Percentiles rank a stretch among this genome's conserved stretches.
Conservation (phyloP, 2,113 vertebrate genomes). For the Elaphurus davidianus region DNA sequence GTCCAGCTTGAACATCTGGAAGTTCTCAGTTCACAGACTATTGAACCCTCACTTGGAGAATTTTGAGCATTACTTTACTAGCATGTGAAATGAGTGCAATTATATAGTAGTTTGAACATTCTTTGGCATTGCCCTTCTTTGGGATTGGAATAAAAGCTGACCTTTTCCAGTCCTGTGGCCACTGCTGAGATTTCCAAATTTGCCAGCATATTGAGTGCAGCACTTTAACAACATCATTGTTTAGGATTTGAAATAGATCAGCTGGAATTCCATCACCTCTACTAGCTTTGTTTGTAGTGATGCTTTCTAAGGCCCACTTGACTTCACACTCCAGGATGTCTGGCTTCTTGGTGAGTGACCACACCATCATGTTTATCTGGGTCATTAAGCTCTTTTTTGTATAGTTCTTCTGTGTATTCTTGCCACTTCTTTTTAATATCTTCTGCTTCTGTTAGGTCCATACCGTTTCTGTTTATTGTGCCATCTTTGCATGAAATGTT, state of each 20-base stretch:
- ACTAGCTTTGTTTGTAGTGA: not conserved
- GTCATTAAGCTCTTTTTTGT: not conserved
- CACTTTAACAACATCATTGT: not conserved
- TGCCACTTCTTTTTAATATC: not conserved
- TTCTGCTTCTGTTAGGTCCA: not conserved
- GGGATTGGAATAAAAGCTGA: not conserved
- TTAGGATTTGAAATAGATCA: not conserved
- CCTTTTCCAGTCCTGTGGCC: not conserved
- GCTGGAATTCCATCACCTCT: not conserved
- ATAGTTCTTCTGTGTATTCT: not conserved
- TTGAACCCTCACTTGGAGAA: not conserved
- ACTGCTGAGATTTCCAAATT: not conserved
- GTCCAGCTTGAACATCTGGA: not conserved
- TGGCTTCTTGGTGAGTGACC: not conserved
- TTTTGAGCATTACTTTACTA: not conserved
- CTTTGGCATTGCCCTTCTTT: not conserved
- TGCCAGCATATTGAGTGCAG: not conserved
- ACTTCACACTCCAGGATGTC: not conserved
- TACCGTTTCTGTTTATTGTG: not conserved
- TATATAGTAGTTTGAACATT: not conserved
- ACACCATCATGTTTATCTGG: not conserved
- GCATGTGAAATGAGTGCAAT: not conserved
- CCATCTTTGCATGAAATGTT: not conserved
- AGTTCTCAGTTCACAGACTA: not conserved
- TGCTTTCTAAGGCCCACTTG: not conserved